Percentiles rank a stretch among this genome's conserved stretches.
Conservation (phyloP, 2,888 invertebrate species). For the Creontiades dilutus region DNA sequence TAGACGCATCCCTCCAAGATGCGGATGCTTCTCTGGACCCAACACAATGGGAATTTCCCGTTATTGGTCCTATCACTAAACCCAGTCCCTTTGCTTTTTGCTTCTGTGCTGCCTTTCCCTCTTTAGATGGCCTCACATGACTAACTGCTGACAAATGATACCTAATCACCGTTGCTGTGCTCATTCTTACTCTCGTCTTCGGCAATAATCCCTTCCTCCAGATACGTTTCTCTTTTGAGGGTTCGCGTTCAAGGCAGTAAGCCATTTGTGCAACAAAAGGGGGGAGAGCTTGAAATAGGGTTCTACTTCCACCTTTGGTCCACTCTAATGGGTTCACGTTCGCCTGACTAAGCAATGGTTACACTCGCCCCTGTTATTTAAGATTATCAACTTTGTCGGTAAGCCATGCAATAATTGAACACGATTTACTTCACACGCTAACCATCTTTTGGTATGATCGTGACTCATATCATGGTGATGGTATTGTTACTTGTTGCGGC, state of each 20-base stretch:
- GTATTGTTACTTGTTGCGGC: not conserved
- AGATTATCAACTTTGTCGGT: not conserved
- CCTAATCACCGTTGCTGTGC: conserved; percentile 66
- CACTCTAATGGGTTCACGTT: conserved; percentile 12
- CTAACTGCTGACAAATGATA: conserved; percentile 70
- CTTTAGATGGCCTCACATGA: conserved; percentile 59
- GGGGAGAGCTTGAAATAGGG: conserved; percentile 7
- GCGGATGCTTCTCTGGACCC: conserved; percentile 42
- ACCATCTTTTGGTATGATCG: not conserved
- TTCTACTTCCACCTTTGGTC: conserved; percentile 8
- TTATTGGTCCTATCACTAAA: conserved; percentile 58
- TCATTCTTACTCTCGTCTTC: conserved; percentile 42
- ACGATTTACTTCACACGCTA: conserved; percentile 1
- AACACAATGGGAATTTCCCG: conserved; percentile 56
- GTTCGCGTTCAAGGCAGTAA: conserved; percentile 39
- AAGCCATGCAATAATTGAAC: conserved; percentile 21
- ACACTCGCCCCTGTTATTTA: not conserved
- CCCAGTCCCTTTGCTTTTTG: conserved; percentile 42
- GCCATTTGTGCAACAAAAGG: conserved; percentile 49
- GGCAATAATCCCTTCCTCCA: conserved; percentile 56
- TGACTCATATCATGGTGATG: not conserved
- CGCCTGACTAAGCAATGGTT: not conserved
- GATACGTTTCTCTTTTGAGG: conserved; percentile 15
- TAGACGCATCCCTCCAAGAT: conserved; percentile 59
- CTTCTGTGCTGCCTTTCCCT: not conserved